Evolutionary conservation across 2,113 vertebrate genomes (phyloP).

Genomic region (Gyps fulvus): DNA sequence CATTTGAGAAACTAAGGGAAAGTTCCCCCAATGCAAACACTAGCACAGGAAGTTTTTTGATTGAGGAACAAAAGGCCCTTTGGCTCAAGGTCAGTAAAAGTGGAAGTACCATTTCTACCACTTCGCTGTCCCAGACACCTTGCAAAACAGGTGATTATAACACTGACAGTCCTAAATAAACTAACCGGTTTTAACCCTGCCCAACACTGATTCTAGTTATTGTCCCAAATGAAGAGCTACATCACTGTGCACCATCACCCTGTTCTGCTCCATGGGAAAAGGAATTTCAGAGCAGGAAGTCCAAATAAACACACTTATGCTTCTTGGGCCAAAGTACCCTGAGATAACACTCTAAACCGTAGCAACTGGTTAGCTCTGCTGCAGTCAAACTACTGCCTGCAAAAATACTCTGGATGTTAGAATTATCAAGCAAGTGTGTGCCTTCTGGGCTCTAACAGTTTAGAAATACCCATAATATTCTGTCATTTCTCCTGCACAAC

Average conservation of each 20-base stretch:
- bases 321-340: background rate
- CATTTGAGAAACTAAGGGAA: background rate
- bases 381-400: background rate
- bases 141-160: background rate
- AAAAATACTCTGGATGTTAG: background rate
- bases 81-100: background rate
- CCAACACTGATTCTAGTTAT: background rate
- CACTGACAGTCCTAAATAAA: background rate
- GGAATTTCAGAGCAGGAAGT: background rate
- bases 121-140: background rate
- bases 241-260: background rate
- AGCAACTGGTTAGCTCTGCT: background rate
- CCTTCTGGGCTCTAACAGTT: background rate
- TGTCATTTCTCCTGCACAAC: background rate
- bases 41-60: background rate
- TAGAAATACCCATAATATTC: background rate
- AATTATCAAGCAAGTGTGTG: background rate
- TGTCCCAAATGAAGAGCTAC: background rate
- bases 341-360: background rate
- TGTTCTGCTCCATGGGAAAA: background rate
- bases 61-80: background rate
- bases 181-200: background rate
- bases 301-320: accelerated
- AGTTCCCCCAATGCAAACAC: background rate
- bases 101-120: background rate